Evolutionary conservation across 2,797 vertebrate genomes (phyloP).

Genomic region (Amazonetta brasiliensis): DNA sequence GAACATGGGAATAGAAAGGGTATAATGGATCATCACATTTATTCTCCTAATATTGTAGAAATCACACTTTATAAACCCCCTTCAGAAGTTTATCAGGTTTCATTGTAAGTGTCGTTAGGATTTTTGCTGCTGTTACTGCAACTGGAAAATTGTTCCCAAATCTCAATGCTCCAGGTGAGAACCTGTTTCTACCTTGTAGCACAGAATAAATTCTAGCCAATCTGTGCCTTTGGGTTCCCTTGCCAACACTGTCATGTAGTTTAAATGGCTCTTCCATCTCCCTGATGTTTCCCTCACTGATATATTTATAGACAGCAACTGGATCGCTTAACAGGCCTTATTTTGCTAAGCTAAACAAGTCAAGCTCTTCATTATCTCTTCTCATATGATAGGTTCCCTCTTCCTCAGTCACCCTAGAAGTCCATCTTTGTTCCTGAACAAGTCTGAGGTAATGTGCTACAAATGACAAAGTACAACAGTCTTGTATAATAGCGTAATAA

Average conservation of each 20-base stretch:
- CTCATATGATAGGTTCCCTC: conserved; percentile 18
- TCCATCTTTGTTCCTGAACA: conserved; percentile 56
- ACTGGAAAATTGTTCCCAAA: neutral
- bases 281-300: neutral
- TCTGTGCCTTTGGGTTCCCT: neutral
- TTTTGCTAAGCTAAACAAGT: conserved; percentile 28
- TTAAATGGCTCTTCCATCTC: neutral
- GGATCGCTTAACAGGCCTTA: conserved; percentile 12
- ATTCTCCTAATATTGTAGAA: neutral
- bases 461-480: conserved; percentile 38
- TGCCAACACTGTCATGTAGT: neutral
- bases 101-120: neutral
- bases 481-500: conserved; percentile 24
- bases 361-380: conserved; percentile 16
- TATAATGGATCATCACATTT: neutral
- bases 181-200: neutral
- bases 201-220: neutral
- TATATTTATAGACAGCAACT: conserved; percentile 55
- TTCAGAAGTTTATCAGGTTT: neutral
- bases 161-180: neutral
- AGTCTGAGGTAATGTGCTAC: conserved; percentile 59
- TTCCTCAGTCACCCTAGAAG: neutral
- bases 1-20: neutral
- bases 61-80: neutral
- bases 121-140: conserved; percentile 10